These are phyloP conservation scores for Nasua narica DNA, from an alignment of 2,797 vertebrate species.

Conservation along the genomic window DNA sequence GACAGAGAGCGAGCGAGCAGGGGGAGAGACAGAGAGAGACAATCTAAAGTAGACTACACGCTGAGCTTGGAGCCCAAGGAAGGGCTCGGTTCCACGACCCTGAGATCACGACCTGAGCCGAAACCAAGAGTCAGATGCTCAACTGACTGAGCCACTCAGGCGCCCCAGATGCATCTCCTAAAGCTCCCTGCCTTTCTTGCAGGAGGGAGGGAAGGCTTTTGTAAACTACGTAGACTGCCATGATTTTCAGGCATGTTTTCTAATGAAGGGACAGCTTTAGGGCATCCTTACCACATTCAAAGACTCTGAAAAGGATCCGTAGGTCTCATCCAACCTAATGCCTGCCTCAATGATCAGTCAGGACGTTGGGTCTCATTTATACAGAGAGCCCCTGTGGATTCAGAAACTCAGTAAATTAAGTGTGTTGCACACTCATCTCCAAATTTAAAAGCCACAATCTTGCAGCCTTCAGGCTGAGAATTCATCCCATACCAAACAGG, in stretches of 20 bases:
- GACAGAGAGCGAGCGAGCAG: too few species aligned
- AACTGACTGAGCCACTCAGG: neutral
- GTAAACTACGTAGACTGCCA: neutral
- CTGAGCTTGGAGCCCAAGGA: neutral
- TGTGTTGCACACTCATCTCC: neutral
- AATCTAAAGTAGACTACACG: neutral
- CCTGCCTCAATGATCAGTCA: neutral
- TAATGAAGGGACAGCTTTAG: neutral
- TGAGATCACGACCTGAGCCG: neutral
- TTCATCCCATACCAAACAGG: neutral
- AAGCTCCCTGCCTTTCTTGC: neutral
- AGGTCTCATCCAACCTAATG: neutral
- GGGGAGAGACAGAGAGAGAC: too few species aligned
- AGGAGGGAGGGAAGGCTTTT: neutral
- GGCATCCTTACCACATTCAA: neutral
- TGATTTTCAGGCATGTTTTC: neutral
- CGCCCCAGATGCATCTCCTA: neutral
- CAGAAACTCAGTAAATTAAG: neutral
- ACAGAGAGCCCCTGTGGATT: neutral
- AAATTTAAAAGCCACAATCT: neutral
- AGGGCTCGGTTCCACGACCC: neutral
- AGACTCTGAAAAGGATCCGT: neutral
- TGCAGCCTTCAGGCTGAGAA: neutral
- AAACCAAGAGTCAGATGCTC: neutral
- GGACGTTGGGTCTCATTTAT: neutral